Conservation (phyloP, 92 coral and sea anemone species). For the Zoanthus gigantus region DNA sequence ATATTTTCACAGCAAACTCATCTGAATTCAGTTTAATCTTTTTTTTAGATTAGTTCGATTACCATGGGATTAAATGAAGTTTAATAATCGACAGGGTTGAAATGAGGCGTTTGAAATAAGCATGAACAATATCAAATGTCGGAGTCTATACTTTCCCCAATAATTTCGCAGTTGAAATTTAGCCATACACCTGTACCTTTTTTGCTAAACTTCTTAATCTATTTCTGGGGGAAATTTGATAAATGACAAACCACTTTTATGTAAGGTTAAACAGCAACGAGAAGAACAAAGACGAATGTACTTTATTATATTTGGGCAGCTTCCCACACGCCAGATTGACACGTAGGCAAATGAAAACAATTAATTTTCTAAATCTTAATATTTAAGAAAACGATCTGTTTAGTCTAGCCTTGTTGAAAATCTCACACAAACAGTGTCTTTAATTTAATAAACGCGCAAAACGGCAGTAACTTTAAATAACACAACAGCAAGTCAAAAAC, state of each 20-base stretch:
- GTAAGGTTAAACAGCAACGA: background rate
- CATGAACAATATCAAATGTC: no score
- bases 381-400: slow-evolving; percentile 56
- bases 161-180: no score
- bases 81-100: no score
- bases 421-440: background rate
- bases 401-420: slow-evolving; percentile 35
- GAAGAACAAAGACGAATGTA: background rate
- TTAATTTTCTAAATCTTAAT: background rate
- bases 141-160: no score
- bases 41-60: no score
- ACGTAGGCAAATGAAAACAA: slow-evolving; percentile 38
- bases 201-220: background rate
- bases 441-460: background rate
- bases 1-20: no score
- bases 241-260: background rate
- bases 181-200: no score
- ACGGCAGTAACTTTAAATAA: background rate
- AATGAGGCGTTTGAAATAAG: no score
- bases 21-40: no score
- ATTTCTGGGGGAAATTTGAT: background rate
- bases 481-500: background rate
- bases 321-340: slow-evolving; percentile 14
- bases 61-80: no score
- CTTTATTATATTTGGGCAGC: slow-evolving; percentile 21